Conservation (phyloP, 2,888 invertebrate species). For the Epistrophella euchroma region DNA sequence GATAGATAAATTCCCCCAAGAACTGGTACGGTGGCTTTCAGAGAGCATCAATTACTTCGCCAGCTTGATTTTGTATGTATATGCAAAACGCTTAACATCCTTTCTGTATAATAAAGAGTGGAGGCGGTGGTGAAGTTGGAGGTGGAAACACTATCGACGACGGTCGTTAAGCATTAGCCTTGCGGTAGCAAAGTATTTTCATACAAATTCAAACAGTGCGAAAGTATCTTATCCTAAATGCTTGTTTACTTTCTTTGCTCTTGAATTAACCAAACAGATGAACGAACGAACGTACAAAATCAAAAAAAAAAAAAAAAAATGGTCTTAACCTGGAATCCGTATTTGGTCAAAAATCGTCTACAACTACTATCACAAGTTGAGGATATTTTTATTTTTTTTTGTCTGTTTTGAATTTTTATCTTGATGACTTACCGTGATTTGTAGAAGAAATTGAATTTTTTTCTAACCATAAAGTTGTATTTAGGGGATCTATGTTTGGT, state of each 20-base stretch:
- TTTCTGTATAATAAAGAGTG: slow-evolving; percentile 23
- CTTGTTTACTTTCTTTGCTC: slow-evolving; percentile 75
- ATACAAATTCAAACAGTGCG: slow-evolving; percentile 53
- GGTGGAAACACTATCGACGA: slow-evolving; percentile 62
- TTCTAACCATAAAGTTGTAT: slow-evolving; percentile 42
- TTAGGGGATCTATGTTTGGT: slow-evolving; percentile 30
- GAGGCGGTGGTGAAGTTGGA: slow-evolving; percentile 62
- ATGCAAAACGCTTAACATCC: slow-evolving; percentile 65
- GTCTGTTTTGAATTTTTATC: slow-evolving; percentile 30
- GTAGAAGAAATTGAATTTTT: slow-evolving; percentile 74
- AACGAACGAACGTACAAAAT: slow-evolving; percentile 2
- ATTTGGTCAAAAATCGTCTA: slow-evolving; percentile 73
- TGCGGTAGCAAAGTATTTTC: slow-evolving; percentile 60
- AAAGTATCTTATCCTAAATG: slow-evolving; percentile 69
- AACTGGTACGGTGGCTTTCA: slow-evolving; percentile 74
- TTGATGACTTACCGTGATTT: slow-evolving; percentile 73
- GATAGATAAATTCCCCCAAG: slow-evolving; percentile 75
- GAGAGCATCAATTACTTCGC: slow-evolving; percentile 73
- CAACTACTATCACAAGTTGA: slow-evolving; percentile 56
- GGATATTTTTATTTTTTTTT: slow-evolving; percentile 17
- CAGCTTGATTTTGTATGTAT: slow-evolving; percentile 35
- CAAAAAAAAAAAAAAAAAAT: slow-evolving; percentile 11
- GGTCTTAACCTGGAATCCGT: slow-evolving; percentile 73
- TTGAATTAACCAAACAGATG: slow-evolving; percentile 47
- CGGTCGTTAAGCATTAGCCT: slow-evolving; percentile 72